Evolutionary conservation across 2,888 invertebrate genomes (phyloP).

Genomic region (Drosophila quasianomalipes): DNA sequence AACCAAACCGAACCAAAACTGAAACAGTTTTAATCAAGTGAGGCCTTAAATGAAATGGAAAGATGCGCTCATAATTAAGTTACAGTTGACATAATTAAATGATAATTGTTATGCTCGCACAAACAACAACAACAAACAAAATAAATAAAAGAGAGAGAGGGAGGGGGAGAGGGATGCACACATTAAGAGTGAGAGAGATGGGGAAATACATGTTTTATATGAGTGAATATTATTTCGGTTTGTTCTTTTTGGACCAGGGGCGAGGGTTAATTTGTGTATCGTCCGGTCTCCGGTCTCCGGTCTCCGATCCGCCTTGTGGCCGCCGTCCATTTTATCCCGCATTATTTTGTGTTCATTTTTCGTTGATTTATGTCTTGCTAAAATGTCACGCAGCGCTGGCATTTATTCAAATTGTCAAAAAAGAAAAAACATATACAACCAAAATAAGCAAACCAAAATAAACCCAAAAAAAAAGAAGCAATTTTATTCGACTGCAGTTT

Average conservation of each 20-base stretch:
- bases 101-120: slow-evolving; percentile 71
- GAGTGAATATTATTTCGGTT: slow-evolving; percentile 20
- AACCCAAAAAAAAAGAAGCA: neutral
- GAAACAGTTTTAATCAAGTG: slow-evolving; percentile 61
- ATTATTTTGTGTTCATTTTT: slow-evolving; percentile 66
- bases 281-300: slow-evolving; percentile 53
- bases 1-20: slow-evolving; percentile 57
- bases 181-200: neutral
- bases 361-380: slow-evolving; percentile 80
- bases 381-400: slow-evolving; percentile 61
- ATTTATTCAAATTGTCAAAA: slow-evolving; percentile 52
- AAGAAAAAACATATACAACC: neutral
- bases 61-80: slow-evolving; percentile 78
- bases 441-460: slow-evolving; percentile 1
- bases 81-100: slow-evolving; percentile 83
- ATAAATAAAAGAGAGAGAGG: slow-evolving; percentile 4
- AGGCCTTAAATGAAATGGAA: slow-evolving; percentile 54
- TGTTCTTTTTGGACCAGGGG: slow-evolving; percentile 19
- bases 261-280: slow-evolving; percentile 76
- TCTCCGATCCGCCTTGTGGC: slow-evolving; percentile 29
- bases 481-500: slow-evolving; percentile 24
- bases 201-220: slow-evolving; percentile 16
- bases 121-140: slow-evolving; percentile 13
- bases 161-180: neutral
- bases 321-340: slow-evolving; percentile 77